These are phyloP conservation scores for Sebastes alutus DNA, from an alignment of 2,797 vertebrate species.

Conservation along the genomic window DNA sequence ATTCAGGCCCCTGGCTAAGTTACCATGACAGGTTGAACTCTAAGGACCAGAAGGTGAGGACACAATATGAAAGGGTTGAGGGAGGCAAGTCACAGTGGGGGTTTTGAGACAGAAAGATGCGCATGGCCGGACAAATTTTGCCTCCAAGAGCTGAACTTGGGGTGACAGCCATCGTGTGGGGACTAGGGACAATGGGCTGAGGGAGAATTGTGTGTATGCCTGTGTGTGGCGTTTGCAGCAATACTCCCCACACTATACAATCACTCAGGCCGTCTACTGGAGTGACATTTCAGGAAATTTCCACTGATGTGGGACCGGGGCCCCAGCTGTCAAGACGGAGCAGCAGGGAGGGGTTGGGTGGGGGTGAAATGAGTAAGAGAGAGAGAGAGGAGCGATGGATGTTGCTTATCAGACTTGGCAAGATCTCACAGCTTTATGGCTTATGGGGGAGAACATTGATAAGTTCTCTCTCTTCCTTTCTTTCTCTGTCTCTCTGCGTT, in stretches of 20 bases:
- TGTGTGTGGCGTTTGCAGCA: conserved; percentile 49
- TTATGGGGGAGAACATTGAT: conserved; percentile 55
- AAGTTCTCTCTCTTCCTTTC: conserved; percentile 49
- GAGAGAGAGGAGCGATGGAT: conserved; percentile 31
- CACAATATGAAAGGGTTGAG: conserved; percentile 28
- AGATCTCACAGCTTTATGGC: conserved; percentile 60
- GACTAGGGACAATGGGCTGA: conserved; percentile 38
- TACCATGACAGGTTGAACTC: conserved; percentile 70
- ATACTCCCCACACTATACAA: conserved; percentile 39
- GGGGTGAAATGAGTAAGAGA: conserved; percentile 36
- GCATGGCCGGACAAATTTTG: conserved; percentile 56
- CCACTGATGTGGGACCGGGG: conserved; percentile 66
- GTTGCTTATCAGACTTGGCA: conserved; percentile 68
- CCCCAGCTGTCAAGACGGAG: conserved; percentile 66
- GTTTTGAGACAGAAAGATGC: conserved; percentile 29
- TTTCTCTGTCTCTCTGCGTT: conserved; percentile 25
- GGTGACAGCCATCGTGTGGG: conserved; percentile 65
- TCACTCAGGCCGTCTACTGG: conserved; percentile 53
- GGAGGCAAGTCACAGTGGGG: conserved; percentile 31
- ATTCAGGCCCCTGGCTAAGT: conserved; percentile 55
- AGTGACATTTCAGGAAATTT: conserved; percentile 77
- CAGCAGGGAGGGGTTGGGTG: conserved; percentile 23
- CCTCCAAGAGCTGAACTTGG: conserved; percentile 35
- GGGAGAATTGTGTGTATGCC: conserved; percentile 31
- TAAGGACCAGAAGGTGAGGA: conserved; percentile 54